Evolutionary conservation across 2,113 vertebrate species (phyloP), one percentile per base, ranked within the genome.

Genomic region (Oncorhynchus gorbuscha): DNA sequence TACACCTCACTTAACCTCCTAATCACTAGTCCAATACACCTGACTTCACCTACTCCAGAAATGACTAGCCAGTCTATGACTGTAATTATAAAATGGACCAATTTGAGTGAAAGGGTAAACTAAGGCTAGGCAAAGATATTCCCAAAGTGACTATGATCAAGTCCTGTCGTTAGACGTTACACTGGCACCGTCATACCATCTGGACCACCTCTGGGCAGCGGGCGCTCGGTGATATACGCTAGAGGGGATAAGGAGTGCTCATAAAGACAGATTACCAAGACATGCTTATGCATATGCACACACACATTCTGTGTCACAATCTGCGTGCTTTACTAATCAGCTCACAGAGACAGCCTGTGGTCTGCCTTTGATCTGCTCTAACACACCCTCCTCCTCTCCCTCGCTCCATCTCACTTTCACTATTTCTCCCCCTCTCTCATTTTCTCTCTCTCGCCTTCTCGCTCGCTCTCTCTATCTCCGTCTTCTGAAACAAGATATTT

Each of bases 301-400:
- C 28, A 28, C 28, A 72, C 51, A 73, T 69, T 62, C 76, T 64
- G 49, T 59, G 67, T 55, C 51, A 55, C 45, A 69, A 79, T 61
- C 24, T 75, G n/a, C n/a, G 58, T 48, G 30, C 49, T 76, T 85
- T 84, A 70, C 76, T 82, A 84, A 87, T 87, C 86, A 78, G 69
- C 69, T 74, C 59, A 62, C 24, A 13, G n/a, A 30, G 5, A 35
- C 59, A 68, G 30, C 66, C 66, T 4, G 68, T 69, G 22, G 71
- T 16, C 49, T 32, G 3, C 62, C 85, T 85, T 76, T 85, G 81
- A 86, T 84, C 79, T 72, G 22, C 61, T 62, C 71, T 30, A 45
- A 1, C 73, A 24, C 59, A 20, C 32, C 39, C 59, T 74, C 13
- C 32, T 26, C 28, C 66, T 35, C 22, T 68, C 30, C 16, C 26